Evolutionary conservation across 1,140 invertebrate genomes (phyloP).

Genomic region (Solenopsis invicta): DNA sequence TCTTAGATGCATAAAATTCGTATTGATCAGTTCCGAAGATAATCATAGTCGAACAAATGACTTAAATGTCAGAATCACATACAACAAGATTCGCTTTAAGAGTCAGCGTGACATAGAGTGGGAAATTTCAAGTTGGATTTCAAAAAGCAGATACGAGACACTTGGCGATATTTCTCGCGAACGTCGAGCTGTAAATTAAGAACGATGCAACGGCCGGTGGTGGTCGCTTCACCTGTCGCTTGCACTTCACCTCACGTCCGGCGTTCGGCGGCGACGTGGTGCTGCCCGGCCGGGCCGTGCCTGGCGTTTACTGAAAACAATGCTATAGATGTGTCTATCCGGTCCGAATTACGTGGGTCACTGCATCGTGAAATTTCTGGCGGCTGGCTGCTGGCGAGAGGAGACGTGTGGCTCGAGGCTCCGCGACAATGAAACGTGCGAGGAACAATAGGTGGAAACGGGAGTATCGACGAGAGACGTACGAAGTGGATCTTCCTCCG

Average conservation of each 20-base stretch:
- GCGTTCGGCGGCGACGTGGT: neutral
- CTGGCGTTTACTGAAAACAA: constrained; percentile 50
- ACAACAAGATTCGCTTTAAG: neutral
- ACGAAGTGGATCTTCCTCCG: constrained; percentile 73
- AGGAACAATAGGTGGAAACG: constrained; percentile 61
- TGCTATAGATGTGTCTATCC: constrained; percentile 19
- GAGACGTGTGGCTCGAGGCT: constrained; percentile 22
- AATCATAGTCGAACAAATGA: neutral
- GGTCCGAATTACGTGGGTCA: constrained; percentile 61
- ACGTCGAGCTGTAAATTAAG: constrained; percentile 54
- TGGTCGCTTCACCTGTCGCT: constrained; percentile 56
- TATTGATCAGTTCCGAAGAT: neutral
- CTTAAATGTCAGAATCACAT: constrained; percentile 19
- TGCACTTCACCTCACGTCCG: constrained; percentile 64
- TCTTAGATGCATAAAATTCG: neutral
- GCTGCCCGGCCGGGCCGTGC: neutral
- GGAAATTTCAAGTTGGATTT: neutral
- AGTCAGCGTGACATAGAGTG: neutral
- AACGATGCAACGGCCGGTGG: neutral
- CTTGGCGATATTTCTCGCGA: neutral
- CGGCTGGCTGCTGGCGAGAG: constrained; percentile 20
- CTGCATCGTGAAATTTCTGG: constrained; percentile 62
- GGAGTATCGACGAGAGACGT: constrained; percentile 69
- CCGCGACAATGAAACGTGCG: constrained; percentile 59
- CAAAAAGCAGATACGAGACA: neutral